A percentile compares a stretch with the other conserved stretches of the same genome.
These are phyloP conservation scores for Drosophila meridionalis DNA, from an alignment of 2,888 invertebrate genomes.

Conservation along the genomic window DNA sequence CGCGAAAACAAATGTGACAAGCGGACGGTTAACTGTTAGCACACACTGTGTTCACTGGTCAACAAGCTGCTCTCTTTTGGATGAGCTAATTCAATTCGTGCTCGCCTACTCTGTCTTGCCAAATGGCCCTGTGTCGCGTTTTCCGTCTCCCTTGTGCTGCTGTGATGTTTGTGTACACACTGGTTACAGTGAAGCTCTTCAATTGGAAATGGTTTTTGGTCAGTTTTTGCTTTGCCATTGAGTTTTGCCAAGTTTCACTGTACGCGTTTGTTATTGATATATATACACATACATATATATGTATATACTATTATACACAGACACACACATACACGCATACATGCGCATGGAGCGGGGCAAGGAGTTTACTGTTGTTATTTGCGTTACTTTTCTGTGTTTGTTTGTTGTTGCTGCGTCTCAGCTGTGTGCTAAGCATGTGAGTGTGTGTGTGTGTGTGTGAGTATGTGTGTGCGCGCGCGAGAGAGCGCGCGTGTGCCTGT, in stretches of 20 bases:
- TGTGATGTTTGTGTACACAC: conserved; percentile 25
- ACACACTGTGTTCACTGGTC: conserved; percentile 49
- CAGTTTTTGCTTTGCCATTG: conserved; percentile 18
- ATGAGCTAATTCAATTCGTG: conserved; percentile 50
- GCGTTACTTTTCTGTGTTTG: conserved; percentile 31
- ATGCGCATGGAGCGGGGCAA: neutral
- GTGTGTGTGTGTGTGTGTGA: conserved; percentile 8
- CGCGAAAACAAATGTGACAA: neutral
- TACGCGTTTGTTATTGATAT: conserved; percentile 25
- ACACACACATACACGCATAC: neutral
- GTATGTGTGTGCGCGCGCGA: neutral
- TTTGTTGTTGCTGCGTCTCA: conserved; percentile 50
- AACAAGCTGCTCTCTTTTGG: conserved; percentile 50
- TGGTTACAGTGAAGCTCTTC: conserved; percentile 34
- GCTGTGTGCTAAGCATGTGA: conserved; percentile 39
- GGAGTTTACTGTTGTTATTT: conserved; percentile 41
- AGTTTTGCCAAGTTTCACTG: conserved; percentile 44
- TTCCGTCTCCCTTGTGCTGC: neutral
- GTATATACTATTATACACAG: neutral
- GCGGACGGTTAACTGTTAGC: conserved; percentile 35
- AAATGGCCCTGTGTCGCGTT: conserved; percentile 1
- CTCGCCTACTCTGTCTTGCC: conserved; percentile 20
- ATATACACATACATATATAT: neutral
- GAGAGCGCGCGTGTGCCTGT: conserved; percentile 11
- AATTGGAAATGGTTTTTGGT: conserved; percentile 17